These are phyloP conservation scores for Caenorhabditis inopinata DNA, from an alignment of 1,140 invertebrate genomes.

Conservation along the genomic window DNA sequence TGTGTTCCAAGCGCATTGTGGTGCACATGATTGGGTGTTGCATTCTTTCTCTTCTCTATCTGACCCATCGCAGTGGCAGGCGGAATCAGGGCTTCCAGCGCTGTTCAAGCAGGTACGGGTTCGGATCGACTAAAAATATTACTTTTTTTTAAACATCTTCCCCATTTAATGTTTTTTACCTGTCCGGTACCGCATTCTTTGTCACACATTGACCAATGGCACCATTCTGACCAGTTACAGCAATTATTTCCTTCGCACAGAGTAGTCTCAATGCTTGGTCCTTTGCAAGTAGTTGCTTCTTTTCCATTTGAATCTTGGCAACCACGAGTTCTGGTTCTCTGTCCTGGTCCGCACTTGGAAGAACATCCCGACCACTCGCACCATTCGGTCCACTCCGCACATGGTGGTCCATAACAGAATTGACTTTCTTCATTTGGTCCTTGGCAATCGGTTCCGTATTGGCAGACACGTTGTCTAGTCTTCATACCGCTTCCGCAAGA, in stretches of 20 bases:
- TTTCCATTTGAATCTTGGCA: constrained; percentile 67
- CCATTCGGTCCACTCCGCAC: constrained; percentile 43
- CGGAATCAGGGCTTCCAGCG: constrained; percentile 46
- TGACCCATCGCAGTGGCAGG: constrained; percentile 71
- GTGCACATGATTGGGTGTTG: constrained; percentile 73
- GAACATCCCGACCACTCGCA: constrained; percentile 76
- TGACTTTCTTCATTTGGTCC: constrained; percentile 44
- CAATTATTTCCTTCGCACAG: constrained; percentile 46
- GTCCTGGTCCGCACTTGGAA: constrained; percentile 76
- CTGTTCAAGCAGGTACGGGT: constrained; percentile 34
- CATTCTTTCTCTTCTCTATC: constrained; percentile 73
- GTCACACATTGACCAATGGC: constrained; percentile 47
- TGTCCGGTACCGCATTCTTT: constrained; percentile 48
- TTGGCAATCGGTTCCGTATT: constrained; percentile 48
- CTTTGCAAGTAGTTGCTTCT: constrained; percentile 43
- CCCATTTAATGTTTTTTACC: background rate
- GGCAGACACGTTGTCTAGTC: constrained; percentile 42
- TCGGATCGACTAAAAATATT: constrained; percentile 1
- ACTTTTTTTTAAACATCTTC: background rate
- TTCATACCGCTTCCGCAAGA: constrained; percentile 47
- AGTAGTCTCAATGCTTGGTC: constrained; percentile 33
- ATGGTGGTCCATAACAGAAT: constrained; percentile 53
- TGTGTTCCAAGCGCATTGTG: constrained; percentile 42
- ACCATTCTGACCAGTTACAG: constrained; percentile 50
- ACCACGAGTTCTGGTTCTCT: constrained; percentile 73